Percentiles rank a stretch among this genome's conserved stretches.
phyloP scores from a whole-genome alignment of 1,140 invertebrate genomes.

The Euglossa dilemma region DNA sequence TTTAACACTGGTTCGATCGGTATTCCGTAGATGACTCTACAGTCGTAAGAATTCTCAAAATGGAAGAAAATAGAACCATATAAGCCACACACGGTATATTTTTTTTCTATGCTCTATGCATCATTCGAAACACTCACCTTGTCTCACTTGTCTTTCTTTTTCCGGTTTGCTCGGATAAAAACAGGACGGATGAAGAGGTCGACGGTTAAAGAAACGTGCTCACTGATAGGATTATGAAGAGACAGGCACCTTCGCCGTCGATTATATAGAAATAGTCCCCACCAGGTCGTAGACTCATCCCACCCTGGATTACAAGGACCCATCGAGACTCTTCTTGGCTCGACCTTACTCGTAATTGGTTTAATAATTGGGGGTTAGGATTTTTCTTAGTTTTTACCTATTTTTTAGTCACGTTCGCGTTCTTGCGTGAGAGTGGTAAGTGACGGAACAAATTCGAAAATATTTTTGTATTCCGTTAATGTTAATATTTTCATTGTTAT shows the following conservation, averaged over 20 bases:
- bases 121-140: constrained; percentile 74
- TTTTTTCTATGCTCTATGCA: background rate
- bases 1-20: background rate
- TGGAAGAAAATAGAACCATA: background rate
- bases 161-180: constrained; percentile 33
- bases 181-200: constrained; percentile 53
- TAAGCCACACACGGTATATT: background rate
- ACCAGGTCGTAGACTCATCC: constrained; percentile 69
- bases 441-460: background rate
- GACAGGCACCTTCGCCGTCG: constrained; percentile 74
- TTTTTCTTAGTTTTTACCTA: background rate
- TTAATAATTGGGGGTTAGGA: constrained; percentile 50
- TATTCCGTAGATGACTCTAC: background rate
- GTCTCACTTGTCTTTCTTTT: constrained; percentile 50
- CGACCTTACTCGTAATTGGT: constrained; percentile 68
- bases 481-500: background rate
- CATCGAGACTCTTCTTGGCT: constrained; percentile 51
- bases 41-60: background rate
- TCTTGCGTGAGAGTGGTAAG: background rate
- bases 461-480: background rate
- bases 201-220: constrained; percentile 71
- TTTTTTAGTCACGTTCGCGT: background rate
- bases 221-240: constrained; percentile 79
- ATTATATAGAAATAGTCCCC: constrained; percentile 81
- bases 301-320: constrained; percentile 71